Evolutionary conservation across 2,113 vertebrate genomes (phyloP), one percentile per base, ranked within the genome.

Genomic region (Zonotrichia leucophrys): DNA sequence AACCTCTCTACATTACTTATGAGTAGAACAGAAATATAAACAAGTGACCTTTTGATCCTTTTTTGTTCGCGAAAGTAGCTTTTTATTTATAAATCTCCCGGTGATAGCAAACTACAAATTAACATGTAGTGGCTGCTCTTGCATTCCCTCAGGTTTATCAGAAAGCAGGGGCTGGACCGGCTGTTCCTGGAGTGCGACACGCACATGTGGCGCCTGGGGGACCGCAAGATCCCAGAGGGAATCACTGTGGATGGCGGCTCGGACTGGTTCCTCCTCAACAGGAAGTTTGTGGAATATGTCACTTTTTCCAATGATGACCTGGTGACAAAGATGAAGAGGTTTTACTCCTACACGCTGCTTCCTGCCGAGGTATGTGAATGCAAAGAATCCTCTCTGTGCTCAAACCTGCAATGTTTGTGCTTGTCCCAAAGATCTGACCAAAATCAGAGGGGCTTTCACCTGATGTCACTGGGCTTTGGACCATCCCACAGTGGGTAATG

Each of bases 171-270:
- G 13, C 97, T 99, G 92, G 99, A 99, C 64, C 97, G 99, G 50
- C 98, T 99, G 11, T 99, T 99, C 97, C 98, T 98, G 53, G 99
- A 99, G 96, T 99, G 99, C 0, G 99, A 99, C 19, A 99, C 99
- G 1, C 99, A 99, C 98, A 99, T 99, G 99, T 99, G 99, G 99
- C 98, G 99, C 70, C 98, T 99, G 42, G 99, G 99, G 2, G 99
- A 99, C 96, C 97, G 99, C 59, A 98, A 98, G 93, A 99, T 99
- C 96, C 99, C 99, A 0, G 99, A 99, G 58, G 99, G 99, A 92
- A 98, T 99, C 19, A 96, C 99, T 0, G 99, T 99, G 0, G 99
- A 99, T 7, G 99, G 99, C 0, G 99, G 99, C 3, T 99, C 99
- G 0, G 99, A 99, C 79, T 99, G 99, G 99, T 99, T 99, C 95